Conservation (phyloP, 2,888 invertebrate genomes). For the Pterostichus niger region DNA sequence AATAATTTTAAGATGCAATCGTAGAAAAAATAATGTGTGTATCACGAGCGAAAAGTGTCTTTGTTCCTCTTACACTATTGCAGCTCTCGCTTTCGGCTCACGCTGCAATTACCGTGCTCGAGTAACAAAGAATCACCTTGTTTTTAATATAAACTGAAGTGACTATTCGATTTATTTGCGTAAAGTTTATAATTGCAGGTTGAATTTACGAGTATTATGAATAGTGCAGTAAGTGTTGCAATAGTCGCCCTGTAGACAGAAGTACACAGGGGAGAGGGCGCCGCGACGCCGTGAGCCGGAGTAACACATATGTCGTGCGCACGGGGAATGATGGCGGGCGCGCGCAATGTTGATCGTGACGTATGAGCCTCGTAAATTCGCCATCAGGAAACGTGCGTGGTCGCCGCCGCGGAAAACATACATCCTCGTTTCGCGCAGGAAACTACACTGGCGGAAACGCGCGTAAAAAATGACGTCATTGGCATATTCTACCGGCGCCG, state of each 20-base stretch:
- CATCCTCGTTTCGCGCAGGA: slow-evolving; percentile 57
- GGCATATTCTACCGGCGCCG: slow-evolving; percentile 58
- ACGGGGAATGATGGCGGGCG: slow-evolving; percentile 40
- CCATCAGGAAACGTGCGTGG: slow-evolving; percentile 59
- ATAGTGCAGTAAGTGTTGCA: too few relatives aligned
- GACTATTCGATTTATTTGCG: too few relatives aligned
- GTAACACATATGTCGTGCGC: slow-evolving; percentile 40
- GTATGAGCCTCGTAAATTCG: slow-evolving; percentile 62
- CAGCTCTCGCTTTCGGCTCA: too few relatives aligned
- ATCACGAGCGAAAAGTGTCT: too few relatives aligned
- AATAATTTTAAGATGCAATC: too few relatives aligned
- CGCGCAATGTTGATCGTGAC: slow-evolving; percentile 59
- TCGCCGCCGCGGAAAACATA: slow-evolving; percentile 58
- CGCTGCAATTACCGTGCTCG: too few relatives aligned
- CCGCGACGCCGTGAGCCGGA: neutral
- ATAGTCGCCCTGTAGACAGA: neutral
- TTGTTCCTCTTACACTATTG: too few relatives aligned
- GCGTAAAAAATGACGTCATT: slow-evolving; percentile 59
- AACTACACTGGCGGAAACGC: slow-evolving; percentile 43
- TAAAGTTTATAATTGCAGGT: too few relatives aligned
- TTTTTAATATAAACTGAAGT: too few relatives aligned
- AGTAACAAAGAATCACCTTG: too few relatives aligned
- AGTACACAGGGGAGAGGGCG: neutral
- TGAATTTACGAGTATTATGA: too few relatives aligned
- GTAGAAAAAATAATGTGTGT: too few relatives aligned